Evolutionary conservation across 1,140 invertebrate species (phyloP).

Genomic region (Plodia interpunctella): DNA sequence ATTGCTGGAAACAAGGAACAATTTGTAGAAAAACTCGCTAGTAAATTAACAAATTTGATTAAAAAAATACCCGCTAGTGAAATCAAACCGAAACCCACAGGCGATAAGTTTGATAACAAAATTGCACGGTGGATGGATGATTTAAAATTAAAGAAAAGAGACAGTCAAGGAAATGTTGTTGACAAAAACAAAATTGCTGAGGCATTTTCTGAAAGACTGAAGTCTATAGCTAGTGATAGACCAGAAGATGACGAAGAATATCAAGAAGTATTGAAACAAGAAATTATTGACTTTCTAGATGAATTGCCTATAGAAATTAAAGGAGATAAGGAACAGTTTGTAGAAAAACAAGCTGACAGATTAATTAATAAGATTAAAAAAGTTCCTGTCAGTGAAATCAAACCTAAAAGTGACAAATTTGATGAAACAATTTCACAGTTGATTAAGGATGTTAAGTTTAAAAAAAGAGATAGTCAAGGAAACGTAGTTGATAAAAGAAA

Average conservation of each 20-base stretch:
- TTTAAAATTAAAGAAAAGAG: constrained; percentile 6
- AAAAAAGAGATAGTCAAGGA: constrained; percentile 7
- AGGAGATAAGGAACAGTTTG: constrained; percentile 9
- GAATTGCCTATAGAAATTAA: constrained; percentile 20
- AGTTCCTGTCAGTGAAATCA: not conserved
- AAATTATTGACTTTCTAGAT: constrained; percentile 25
- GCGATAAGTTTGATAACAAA: not conserved
- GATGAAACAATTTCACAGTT: constrained; percentile 19
- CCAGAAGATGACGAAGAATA: constrained; percentile 21
- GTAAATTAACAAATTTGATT: not conserved
- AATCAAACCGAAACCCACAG: not conserved
- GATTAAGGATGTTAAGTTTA: constrained; percentile 15
- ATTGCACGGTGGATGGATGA: constrained; percentile 19
- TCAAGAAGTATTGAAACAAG: constrained; percentile 25
- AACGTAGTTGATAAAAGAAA: constrained; percentile 17
- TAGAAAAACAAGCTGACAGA: not conserved
- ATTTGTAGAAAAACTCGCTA: not conserved
- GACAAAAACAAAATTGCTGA: constrained; percentile 19
- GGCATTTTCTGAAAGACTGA: constrained; percentile 26
- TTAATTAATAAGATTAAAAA: not conserved
- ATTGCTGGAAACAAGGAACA: not conserved
- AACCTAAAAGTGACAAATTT: constrained; percentile 10
- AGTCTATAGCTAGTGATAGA: constrained; percentile 18
- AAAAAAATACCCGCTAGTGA: not conserved
- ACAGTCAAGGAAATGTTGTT: constrained; percentile 10